Base-by-base conservation (phyloP, 2,888 invertebrate genomes). In the Drosophila seclusa region DNA sequence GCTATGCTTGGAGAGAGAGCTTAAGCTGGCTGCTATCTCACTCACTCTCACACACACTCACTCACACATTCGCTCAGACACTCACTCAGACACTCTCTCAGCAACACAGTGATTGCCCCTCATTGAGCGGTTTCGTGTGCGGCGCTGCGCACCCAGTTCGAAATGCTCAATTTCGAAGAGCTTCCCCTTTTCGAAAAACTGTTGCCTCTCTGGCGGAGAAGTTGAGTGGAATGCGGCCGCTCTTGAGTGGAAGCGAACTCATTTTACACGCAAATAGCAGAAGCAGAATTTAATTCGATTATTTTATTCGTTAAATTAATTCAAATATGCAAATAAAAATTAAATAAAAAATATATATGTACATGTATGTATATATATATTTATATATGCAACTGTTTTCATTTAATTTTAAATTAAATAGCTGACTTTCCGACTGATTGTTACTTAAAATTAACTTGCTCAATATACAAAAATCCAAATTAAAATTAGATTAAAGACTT, bases 111-210 rank as follows among this genome's bases (percentile, higher is more conserved):
- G 53, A 1, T 4, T 67, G 61, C 79, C 81, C 76, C 85, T 79
- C 65, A 49, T 85, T 82, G 79, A 82, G 85, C 49, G 61, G 27
- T 13, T 50, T 74, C 4, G 60, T 10, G 13, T 40, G 55, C 18
- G 13, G 40, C 54, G 38, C 52, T 63, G 18, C 63, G 42, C 50
- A 27, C 27, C 34, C n/a, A 36, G 42, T 76, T 80, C 80, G 73
- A 72, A 53, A 10, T 45, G 29, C 65, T 58, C 57, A 40, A 45
- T 54, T 80, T 80, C 80, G 78, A 80, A 76, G 11, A 11, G 45
- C 53, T 78, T 80, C 77, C 80, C 78, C 77, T 76, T 71, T 78
- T 72, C 76, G 76, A 45, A 76, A 78, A 76, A 62, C 10, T 38
- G 45, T 7, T 27, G 36, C 11, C 52, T 18, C 52, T n/a, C 57